These are phyloP conservation scores for Laupala kohalensis DNA, from an alignment of 1,140 invertebrate species.

Conservation along the genomic window DNA sequence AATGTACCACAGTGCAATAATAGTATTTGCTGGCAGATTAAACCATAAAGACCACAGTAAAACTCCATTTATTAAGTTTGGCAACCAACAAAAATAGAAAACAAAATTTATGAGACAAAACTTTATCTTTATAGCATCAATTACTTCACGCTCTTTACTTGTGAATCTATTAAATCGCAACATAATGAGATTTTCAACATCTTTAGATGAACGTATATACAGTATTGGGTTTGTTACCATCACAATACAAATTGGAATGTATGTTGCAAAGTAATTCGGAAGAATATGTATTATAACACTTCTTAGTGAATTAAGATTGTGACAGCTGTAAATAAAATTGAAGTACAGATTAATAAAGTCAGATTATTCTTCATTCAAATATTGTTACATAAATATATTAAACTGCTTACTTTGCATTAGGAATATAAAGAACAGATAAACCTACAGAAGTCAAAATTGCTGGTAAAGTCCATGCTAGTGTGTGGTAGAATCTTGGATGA, in stretches of 20 bases:
- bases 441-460: constrained; percentile 50
- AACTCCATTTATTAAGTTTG: constrained; percentile 63
- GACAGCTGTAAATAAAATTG: constrained; percentile 46
- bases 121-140: constrained; percentile 50
- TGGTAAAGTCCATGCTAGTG: constrained; percentile 54
- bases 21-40: constrained; percentile 46
- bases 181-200: constrained; percentile 46
- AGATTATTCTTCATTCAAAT: constrained; percentile 11
- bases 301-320: constrained; percentile 41
- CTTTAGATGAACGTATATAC: constrained; percentile 47
- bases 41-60: constrained; percentile 65
- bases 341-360: neutral
- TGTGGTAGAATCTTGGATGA: constrained; percentile 45
- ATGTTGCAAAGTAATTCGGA: constrained; percentile 65
- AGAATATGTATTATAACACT: constrained; percentile 50
- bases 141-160: constrained; percentile 51
- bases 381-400: too few relatives aligned
- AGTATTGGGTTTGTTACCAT: constrained; percentile 65
- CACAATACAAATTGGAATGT: constrained; percentile 52
- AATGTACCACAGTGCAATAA: constrained; percentile 62
- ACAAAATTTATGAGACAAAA: constrained; percentile 62
- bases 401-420: constrained; percentile 65
- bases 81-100: constrained; percentile 70
- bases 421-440: constrained; percentile 55
- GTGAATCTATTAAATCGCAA: constrained; percentile 49